These are phyloP conservation scores for Idaea aversata DNA, from an alignment of 2,888 invertebrate species.

Conservation along the genomic window DNA sequence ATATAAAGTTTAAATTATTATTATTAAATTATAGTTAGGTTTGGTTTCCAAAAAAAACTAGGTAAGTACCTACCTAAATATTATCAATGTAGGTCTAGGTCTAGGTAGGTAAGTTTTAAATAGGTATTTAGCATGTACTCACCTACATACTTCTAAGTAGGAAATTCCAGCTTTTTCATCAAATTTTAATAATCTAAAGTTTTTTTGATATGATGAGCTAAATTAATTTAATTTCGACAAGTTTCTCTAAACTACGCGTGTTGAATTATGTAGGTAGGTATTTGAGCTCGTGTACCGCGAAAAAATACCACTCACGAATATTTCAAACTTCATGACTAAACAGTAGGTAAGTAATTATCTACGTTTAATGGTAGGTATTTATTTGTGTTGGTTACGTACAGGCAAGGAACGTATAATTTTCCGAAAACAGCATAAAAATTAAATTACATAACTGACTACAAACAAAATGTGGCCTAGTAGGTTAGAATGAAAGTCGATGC, in stretches of 20 bases:
- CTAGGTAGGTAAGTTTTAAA: no score
- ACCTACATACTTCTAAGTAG: no score
- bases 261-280: background rate
- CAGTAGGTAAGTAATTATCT: background rate
- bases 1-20: no score
- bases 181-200: no score
- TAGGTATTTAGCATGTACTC: no score
- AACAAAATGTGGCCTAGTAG: conserved; percentile 48
- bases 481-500: conserved; percentile 40
- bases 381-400: background rate
- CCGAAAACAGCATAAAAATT: background rate
- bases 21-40: no score
- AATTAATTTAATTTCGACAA: background rate
- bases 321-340: background rate
- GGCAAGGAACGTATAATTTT: background rate
- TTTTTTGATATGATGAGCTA: background rate
- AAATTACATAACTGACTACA: conserved; percentile 58
- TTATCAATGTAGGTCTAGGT: no score
- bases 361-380: background rate
- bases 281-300: background rate
- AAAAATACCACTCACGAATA: background rate
- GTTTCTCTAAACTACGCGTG: background rate
- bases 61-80: no score
- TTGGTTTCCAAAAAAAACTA: no score
- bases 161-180: no score